Percentiles rank a stretch among this genome's conserved stretches.
Conservation (phyloP, 35 echinoderm and acorn worm species). For the Eucidaris tribuloides region DNA sequence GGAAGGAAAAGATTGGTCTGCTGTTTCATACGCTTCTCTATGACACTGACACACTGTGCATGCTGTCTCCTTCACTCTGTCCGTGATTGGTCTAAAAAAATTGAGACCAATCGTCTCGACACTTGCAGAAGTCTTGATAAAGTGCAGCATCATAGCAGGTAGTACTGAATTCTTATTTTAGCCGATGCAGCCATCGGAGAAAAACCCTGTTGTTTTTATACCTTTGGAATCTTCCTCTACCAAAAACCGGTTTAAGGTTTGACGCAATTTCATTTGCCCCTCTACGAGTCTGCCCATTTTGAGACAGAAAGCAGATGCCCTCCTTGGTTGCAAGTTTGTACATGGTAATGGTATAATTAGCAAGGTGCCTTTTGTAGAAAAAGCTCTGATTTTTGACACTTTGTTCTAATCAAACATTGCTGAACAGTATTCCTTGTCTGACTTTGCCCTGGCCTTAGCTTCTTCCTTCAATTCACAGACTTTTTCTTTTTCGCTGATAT, state of each 20-base stretch:
- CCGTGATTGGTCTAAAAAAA: constrained; percentile 69
- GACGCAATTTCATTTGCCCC: constrained; percentile 51
- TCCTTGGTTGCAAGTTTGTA: constrained; percentile 48
- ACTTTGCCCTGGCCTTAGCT: background rate
- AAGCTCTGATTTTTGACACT: constrained; percentile 41
- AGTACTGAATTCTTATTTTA: constrained; percentile 76
- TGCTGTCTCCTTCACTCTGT: constrained; percentile 60
- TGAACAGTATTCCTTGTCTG: background rate
- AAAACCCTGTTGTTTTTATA: constrained; percentile 42
- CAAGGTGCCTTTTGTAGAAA: constrained; percentile 58
- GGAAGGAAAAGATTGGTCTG: background rate
- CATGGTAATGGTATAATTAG: constrained; percentile 62
- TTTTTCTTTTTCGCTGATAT: constrained; percentile 45
- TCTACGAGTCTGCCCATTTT: constrained; percentile 43
- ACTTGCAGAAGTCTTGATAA: constrained; percentile 20
- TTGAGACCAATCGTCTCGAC: constrained; percentile 40
- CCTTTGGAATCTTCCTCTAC: constrained; percentile 25
- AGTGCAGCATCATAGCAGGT: constrained; percentile 67
- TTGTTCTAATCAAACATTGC: constrained; percentile 60
- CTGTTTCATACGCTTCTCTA: constrained; percentile 25
- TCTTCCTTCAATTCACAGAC: constrained; percentile 35
- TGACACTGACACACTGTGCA: constrained; percentile 72
- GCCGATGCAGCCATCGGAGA: constrained; percentile 65
- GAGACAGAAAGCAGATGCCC: constrained; percentile 44
- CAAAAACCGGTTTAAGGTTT: constrained; percentile 18